Evolutionary conservation across 2,888 invertebrate genomes (phyloP).

Genomic region (Drosophila vallismaia): DNA sequence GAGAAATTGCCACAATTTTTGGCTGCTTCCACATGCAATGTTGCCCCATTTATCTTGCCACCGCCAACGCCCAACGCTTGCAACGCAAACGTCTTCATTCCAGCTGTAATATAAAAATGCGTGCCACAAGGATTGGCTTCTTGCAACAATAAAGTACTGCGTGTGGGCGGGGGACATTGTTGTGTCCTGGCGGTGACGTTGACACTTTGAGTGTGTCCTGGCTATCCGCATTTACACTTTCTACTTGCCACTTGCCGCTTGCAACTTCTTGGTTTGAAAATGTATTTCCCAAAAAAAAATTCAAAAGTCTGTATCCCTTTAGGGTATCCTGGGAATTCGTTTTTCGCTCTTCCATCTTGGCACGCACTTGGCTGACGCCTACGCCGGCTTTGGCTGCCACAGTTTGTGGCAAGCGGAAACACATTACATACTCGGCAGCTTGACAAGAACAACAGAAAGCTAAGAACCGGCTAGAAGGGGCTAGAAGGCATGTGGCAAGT

Average conservation of each 20-base stretch:
- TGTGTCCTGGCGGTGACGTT: slow-evolving; percentile 59
- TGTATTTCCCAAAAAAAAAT: neutral
- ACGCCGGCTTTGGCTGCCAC: slow-evolving; percentile 43
- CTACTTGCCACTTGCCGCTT: slow-evolving; percentile 1
- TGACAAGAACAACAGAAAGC: slow-evolving; percentile 53
- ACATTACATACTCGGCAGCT: slow-evolving; percentile 75
- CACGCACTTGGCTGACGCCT: slow-evolving; percentile 52
- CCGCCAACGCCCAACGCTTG: slow-evolving; percentile 17
- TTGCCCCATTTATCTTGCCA: slow-evolving; percentile 55
- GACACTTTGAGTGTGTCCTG: slow-evolving; percentile 67
- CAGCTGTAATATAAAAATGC: slow-evolving; percentile 21
- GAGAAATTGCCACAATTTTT: slow-evolving; percentile 16
- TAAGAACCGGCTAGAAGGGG: neutral
- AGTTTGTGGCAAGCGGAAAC: slow-evolving; percentile 75
- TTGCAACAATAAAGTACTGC: neutral
- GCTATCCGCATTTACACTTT: slow-evolving; percentile 4
- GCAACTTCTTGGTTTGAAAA: neutral
- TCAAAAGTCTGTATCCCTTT: too few relatives aligned
- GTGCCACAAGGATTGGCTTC: slow-evolving; percentile 8
- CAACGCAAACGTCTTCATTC: slow-evolving; percentile 15
- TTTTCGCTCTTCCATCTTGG: slow-evolving; percentile 40
- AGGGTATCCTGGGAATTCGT: slow-evolving; percentile 5
- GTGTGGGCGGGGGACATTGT: slow-evolving; percentile 18
- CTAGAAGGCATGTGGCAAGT: neutral
- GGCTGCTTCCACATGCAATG: slow-evolving; percentile 26